Base-by-base conservation (phyloP, 2,888 invertebrate species). In the Ochlodes sylvanus region DNA sequence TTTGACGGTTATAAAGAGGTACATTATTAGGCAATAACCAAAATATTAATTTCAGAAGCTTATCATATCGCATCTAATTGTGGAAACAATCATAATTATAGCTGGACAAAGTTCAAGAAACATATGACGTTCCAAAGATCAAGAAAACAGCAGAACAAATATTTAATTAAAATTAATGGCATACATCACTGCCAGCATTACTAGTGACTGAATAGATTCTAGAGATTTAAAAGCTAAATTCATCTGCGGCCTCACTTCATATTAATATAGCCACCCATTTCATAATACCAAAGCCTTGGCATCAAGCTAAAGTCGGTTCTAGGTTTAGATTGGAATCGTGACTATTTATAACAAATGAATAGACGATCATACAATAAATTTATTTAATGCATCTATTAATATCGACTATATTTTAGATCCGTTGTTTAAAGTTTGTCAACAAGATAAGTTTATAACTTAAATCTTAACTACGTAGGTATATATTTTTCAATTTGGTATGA, bases 211-310 rank as follows among this genome's bases (percentile, higher is more conserved):
- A 54, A 63, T 57, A 38, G 52, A 52, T 66, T 32, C 42, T 42
- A 41, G 76, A 78, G 73, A 74, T 69, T 71, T 47, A 65, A 71
- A 73, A 60, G 21, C 38, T 63, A 63, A 42, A 63, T 63, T 47
- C 9, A 52, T 27, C 50, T 57, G 21, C 73, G 79, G 77, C 87
- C 85, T 85, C 81, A 84, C 75, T 73, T 83, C 76, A 84, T 77
- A 84, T 86, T 79, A 61, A 55, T 58, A 61, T 61, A 38, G 50
- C 44, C 19, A 50, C 71, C 72, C 76, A 75, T 85, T 85, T 83
- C 82, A 80, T 79, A 84, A 82, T 79, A 77, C 76, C 69, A 70
- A 70, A 82, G 75, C 87, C 87, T 87, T 87, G 86, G 80, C 87
- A 86, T 85, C 85, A 82, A 75, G 78, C 78, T 77, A 81, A 41